Base-by-base conservation (phyloP, 2,113 vertebrate genomes). In the Ptychochromis oligacanthus region DNA sequence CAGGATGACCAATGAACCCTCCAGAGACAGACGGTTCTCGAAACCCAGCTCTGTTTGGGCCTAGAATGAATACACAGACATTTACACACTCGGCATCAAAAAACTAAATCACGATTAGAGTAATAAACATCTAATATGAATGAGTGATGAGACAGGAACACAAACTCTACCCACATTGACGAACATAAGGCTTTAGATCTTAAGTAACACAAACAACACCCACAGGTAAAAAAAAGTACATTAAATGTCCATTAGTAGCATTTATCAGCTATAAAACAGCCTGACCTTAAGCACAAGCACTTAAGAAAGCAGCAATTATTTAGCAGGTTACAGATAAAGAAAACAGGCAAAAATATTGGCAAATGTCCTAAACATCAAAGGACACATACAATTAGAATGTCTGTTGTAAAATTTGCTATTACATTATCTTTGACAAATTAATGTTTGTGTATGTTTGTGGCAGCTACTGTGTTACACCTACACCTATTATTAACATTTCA, bases 1-100 rank as follows among this genome's bases (percentile, higher is more conserved):
- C 74, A 96, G 86, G 40, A 89, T 75, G 64, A 93, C 91, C 87
- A 90, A 1, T 0, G 92, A 92, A 17, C 91, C 92, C 1, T 95
- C 95, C 83, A 94, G 1, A 22, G 81, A 89, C 52, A 96, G 79
- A 31, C 96, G 94, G 0, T 87, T 92, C 61, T 93, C 82, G 2
- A 95, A 46, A 31, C 84, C 80, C 76, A 92, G 84, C 3, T 93
- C 89, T 5, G 58, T 20, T 38, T 31, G 60, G 36, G 85, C 85
- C 92, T 89, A 22, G 5, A 43, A 58, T 13, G 3, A 70, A 78
- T 61, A 82, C 7, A 89, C 15, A 83, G 12, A 75, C 18, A 77
- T 80, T 74, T 54, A 40, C 1, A 85, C 1, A 2, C 1, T 38
- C 24, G n/a, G 24, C 20, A 7, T 15, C 46, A 75, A 36, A 61